Conservation (phyloP, 2,113 vertebrate genomes). For the Cyphotilapia sp. region DNA sequence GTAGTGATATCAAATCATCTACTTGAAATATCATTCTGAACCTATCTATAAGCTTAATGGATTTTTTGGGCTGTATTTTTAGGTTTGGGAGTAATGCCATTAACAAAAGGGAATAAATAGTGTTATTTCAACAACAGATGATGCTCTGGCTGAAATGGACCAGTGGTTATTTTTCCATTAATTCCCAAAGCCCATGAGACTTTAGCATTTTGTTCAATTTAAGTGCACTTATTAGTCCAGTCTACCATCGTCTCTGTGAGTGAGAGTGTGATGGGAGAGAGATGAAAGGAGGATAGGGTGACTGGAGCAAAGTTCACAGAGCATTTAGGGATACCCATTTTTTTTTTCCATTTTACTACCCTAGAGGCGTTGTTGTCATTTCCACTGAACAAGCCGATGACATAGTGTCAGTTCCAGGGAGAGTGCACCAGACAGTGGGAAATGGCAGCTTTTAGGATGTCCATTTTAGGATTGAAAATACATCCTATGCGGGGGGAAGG, state of each 20-base stretch:
- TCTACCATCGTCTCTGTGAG: constrained; percentile 29
- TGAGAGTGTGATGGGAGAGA: constrained; percentile 25
- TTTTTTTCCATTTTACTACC: constrained; percentile 34
- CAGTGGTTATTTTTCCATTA: not conserved
- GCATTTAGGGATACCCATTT: constrained; percentile 56
- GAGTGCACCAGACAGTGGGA: constrained; percentile 21
- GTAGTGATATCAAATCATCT: not conserved
- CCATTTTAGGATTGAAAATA: constrained; percentile 52
- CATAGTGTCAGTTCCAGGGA: constrained; percentile 17
- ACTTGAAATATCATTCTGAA: not conserved
- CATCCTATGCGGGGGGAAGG: not conserved
- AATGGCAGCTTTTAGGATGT: constrained; percentile 58
- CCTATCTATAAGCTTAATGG: not conserved
- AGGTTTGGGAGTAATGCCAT: not conserved
- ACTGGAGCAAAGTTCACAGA: constrained; percentile 56
- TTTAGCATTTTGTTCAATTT: constrained; percentile 40
- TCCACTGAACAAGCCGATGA: constrained; percentile 3
- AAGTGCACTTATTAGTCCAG: constrained; percentile 55
- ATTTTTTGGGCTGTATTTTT: not conserved
- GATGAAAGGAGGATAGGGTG: constrained; percentile 62
- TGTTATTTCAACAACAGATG: not conserved
- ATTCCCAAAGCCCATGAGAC: constrained; percentile 2
- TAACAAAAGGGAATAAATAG: not conserved
- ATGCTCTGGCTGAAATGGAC: not conserved
- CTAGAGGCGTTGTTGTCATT: constrained; percentile 36